Evolutionary conservation across 1,140 invertebrate genomes (phyloP), one percentile per base, ranked within the genome.

Genomic region (Drosophila mauritiana): DNA sequence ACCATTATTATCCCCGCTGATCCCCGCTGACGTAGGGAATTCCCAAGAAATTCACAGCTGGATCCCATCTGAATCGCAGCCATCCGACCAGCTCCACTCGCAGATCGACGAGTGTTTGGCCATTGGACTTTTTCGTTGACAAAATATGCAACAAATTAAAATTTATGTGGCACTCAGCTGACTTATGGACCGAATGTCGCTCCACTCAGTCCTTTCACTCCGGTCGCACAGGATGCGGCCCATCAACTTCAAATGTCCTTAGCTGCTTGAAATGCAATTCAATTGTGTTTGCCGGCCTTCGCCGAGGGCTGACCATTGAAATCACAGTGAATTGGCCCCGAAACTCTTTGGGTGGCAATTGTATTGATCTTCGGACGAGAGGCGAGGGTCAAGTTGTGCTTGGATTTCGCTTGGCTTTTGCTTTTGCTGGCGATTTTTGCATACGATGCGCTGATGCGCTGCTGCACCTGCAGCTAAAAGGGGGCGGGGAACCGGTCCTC

Each of bases 121-220:
- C 45, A n/a, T 25, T 51, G 11, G 54, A 52, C 17, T 43, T 70
- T 78, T 80, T 75, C 75, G 89, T 91, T 91, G 90, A 91, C 90
- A 91, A 91, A 91, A 91, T 91, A 91, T 91, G 83, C 90, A 91
- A 91, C 90, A 91, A 91, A 91, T 91, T 91, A 91, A 91, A 91
- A 91, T 91, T 91, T 91, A 91, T 91, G 81, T 90, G 88, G 72
- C 51, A 67, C 65, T 64, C 42, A 69, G 69, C 58, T 88, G 82
- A 88, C 74, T 88, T 86, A 86, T 88, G 75, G 74, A 15, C 48
- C 48, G 17, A 39, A 31, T 31, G 12, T 17, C 17, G 3, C 5
- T 17, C 17, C 15, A 4, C 17, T 15, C 39, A 15, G 10, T 42
- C 27, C 37, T 45, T n/a, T 54, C 6, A n/a, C 52, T 48, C 45